These are phyloP conservation scores for Pelosia muscerda DNA, from an alignment of 2,888 invertebrate genomes.

Conservation along the genomic window DNA sequence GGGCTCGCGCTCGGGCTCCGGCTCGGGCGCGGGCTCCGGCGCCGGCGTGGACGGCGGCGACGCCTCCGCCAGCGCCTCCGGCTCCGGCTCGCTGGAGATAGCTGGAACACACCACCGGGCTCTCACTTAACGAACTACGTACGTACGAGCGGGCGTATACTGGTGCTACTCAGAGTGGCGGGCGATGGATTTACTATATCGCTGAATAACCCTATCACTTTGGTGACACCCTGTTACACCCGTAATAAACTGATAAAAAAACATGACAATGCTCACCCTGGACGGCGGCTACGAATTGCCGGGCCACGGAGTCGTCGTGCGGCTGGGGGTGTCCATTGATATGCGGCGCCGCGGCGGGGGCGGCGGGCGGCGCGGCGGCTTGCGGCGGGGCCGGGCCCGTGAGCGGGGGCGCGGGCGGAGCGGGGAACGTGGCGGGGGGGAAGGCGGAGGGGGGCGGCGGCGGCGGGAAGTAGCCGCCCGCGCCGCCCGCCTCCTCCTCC, in stretches of 20 bases:
- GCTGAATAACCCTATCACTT: too few relatives aligned
- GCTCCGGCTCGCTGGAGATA: constrained; percentile 58
- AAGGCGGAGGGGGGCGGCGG: constrained; percentile 61
- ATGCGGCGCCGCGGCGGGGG: constrained; percentile 44
- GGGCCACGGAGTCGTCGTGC: constrained; percentile 52
- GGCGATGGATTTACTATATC: too few relatives aligned
- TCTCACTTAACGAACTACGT: too few relatives aligned
- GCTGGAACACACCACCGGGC: constrained; percentile 10
- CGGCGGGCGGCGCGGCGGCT: constrained; percentile 57
- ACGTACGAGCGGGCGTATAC: too few relatives aligned
- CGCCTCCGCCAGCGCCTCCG: constrained; percentile 55
- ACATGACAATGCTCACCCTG: constrained; percentile 52
- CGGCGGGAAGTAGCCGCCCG: constrained; percentile 66
- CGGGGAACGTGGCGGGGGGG: constrained; percentile 54
- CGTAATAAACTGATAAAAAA: too few relatives aligned
- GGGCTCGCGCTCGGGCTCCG: constrained; percentile 61
- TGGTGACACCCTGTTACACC: too few relatives aligned
- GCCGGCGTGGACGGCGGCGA: constrained; percentile 41
- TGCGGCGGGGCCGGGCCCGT: constrained; percentile 50
- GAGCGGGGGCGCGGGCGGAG: constrained; percentile 51
- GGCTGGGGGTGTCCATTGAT: constrained; percentile 31
- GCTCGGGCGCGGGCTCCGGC: constrained; percentile 54
- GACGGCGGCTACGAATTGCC: constrained; percentile 62
- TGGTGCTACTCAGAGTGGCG: too few relatives aligned
- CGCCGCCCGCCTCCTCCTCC: constrained; percentile 84